A percentile compares a stretch with the other conserved stretches of the same genome.
phyloP scores from a whole-genome alignment of 2,113 vertebrate genomes.

The Maccullochella peelii region DNA sequence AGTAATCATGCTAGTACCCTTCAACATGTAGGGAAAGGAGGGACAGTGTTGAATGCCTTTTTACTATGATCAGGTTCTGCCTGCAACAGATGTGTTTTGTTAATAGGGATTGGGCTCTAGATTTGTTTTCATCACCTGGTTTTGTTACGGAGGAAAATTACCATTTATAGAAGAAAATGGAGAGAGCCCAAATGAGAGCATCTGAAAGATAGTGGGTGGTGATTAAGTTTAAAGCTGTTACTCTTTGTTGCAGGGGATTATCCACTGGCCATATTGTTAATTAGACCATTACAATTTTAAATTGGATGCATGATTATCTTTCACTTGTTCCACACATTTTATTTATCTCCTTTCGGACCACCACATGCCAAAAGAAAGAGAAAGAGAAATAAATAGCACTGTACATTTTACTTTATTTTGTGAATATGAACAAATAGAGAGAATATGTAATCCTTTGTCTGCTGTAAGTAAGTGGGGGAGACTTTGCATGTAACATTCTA shows the following conservation, averaged over 20 bases:
- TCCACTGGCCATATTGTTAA: not conserved
- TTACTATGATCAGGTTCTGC: constrained; percentile 26
- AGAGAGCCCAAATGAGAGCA: constrained; percentile 1
- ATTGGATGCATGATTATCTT: not conserved
- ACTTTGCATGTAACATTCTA: too few relatives aligned
- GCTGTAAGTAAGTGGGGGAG: too few relatives aligned
- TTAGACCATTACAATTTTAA: not conserved
- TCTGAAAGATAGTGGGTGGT: constrained; percentile 9
- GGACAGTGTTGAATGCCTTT: constrained; percentile 38
- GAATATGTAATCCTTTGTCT: too few relatives aligned
- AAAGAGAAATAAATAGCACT: not conserved
- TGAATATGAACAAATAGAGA: too few relatives aligned
- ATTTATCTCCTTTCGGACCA: not conserved
- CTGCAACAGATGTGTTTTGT: constrained; percentile 56
- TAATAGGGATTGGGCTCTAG: constrained; percentile 29
- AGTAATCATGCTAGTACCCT: constrained; percentile 32
- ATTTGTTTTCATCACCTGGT: constrained; percentile 48
- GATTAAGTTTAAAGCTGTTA: constrained; percentile 12
- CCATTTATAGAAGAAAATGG: constrained; percentile 59
- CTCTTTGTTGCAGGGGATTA: not conserved
- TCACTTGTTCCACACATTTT: not conserved
- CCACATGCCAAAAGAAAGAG: not conserved
- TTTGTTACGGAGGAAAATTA: constrained; percentile 28
- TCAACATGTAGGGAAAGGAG: constrained; percentile 11
- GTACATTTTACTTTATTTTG: too few relatives aligned